Base-by-base conservation (phyloP, 2,113 vertebrate genomes). In the Maylandia zebra region DNA sequence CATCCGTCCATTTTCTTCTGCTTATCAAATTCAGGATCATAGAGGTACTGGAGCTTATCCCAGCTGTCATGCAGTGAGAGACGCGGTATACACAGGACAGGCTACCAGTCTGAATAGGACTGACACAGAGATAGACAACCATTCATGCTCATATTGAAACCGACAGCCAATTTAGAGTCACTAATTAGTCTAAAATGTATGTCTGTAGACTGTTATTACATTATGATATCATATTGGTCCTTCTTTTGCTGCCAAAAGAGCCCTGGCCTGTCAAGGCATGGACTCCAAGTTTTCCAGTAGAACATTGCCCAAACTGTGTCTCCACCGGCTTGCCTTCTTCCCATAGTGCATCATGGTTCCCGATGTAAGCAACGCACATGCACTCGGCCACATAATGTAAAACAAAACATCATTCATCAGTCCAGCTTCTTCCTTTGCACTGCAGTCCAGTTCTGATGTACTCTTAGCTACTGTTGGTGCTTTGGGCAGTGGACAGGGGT, bases 91-190 rank as follows among this genome's bases (percentile, higher is more conserved):
- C 43, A 30, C 45, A 50, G 10, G 24, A 79, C 74, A 79, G 27
- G 16, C 30, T 50, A 19, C 24, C 5, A 34, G 17, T 52, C 7
- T 19, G 11, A 32, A 52, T 45, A 34, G 24, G 74, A 50, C 74
- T 78, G 30, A 78, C 74, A 50, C 16, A n/a, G 74, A n/a, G 17
- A 52, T 17, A 78, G 43, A 30, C 24, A 76, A 48, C 8, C 16
- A 50, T 78, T 32, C 17, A 52, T 50, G 24, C 16, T 53, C 76
- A 80, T 50, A 80, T 80, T 80, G 19, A 53, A 8, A 80, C 76
- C 32, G 0, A 36, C 30, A 50, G 48, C 50, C 32, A 53, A 22
- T 55, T 80, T 36, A 55, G 32, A 66, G 34, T 66, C 19, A 36
- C 32, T 50, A 55, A 36, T 52, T 53, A 80, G 34, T 52, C 76